Base-by-base conservation (phyloP, 1,140 invertebrate species). In the Antheraea pernyi region DNA sequence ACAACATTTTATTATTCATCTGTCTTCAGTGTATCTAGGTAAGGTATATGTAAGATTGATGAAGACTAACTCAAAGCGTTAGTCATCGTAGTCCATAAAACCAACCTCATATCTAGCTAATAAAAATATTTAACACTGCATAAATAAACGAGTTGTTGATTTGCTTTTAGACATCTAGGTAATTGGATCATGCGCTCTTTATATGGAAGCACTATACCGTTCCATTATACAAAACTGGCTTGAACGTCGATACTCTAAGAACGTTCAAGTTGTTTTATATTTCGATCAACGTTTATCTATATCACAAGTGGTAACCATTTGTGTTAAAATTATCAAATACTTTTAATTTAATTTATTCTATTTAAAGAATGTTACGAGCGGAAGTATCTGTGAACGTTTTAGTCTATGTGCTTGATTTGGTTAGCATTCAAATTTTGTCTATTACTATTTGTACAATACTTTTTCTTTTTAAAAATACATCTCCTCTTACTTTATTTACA, bases 111-210 rank as follows among this genome's bases (percentile, higher is more conserved):
- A 42, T 42, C 39, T 42, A 42, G 11, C 39, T 42, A 42, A 42
- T 42, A 42, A 42, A 42, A 42, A 42, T 42, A 42, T 42, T 42
- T 42, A 53, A 53, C 11, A 53, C 46, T 2, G 46, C 16, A 53
- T 53, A 53, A 53, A 53, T 53, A 53, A 11, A 53, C 46, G 0
- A 53, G 46, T 53, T 53, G 46, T n/a, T 16, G 16, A 53, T 53
- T 53, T 53, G 46, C 13, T 53, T 53, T 13, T 53, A 53, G 16
- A 2, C 11, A 53, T 11, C 42, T 58, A 59, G 59, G 59, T 67
- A 67, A 71, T 64, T 19, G 60, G 70, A 67, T 58, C 53, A 48
- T 58, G 59, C 61, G 73, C 37, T 67, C 73, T 75, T 69, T 63
- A 67, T 61, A 71, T 71, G 60, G 65, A 7, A 59, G 58, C 39